These are phyloP conservation scores for Geopemphigus sp. DNA, from an alignment of 1,140 invertebrate species.

Conservation along the genomic window DNA sequence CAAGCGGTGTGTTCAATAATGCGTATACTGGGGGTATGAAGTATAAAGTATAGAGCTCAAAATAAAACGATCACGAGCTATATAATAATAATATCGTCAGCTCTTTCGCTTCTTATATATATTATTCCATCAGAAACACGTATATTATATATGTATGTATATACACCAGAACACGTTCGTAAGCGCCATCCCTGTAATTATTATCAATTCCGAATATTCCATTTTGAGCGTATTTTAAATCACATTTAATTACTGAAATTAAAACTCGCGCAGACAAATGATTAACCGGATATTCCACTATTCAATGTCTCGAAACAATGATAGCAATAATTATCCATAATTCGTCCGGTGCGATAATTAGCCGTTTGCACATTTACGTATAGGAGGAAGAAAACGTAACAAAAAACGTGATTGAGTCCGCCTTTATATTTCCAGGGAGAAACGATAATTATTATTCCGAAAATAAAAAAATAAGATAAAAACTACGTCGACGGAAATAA, in stretches of 20 bases:
- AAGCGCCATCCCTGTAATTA: conserved; percentile 47
- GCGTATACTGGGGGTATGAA: no score
- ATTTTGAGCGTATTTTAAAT: conserved; percentile 37
- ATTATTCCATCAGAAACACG: no score
- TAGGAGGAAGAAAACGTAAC: background rate
- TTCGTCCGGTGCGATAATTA: conserved; percentile 46
- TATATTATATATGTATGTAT: no score
- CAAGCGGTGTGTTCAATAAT: no score
- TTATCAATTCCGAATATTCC: conserved; percentile 44
- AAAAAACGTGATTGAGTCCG: conserved; percentile 39
- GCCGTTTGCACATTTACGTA: conserved; percentile 43
- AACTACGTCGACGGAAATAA: background rate
- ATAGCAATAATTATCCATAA: conserved; percentile 46
- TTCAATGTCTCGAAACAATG: conserved; percentile 38
- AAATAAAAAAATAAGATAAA: conserved; percentile 11
- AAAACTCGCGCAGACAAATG: conserved; percentile 24
- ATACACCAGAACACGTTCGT: conserved; percentile 33
- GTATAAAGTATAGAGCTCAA: background rate
- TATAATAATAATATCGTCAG: background rate
- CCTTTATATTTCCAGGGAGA: conserved; percentile 38
- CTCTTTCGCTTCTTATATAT: no score
- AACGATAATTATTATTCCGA: conserved; percentile 34
- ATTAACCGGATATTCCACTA: conserved; percentile 41
- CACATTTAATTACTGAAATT: conserved; percentile 50
- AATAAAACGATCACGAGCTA: background rate